A percentile compares a stretch with the other conserved stretches of the same genome.
These are phyloP conservation scores for Callipepla californica DNA, from an alignment of 2,113 vertebrate genomes.

Conservation along the genomic window DNA sequence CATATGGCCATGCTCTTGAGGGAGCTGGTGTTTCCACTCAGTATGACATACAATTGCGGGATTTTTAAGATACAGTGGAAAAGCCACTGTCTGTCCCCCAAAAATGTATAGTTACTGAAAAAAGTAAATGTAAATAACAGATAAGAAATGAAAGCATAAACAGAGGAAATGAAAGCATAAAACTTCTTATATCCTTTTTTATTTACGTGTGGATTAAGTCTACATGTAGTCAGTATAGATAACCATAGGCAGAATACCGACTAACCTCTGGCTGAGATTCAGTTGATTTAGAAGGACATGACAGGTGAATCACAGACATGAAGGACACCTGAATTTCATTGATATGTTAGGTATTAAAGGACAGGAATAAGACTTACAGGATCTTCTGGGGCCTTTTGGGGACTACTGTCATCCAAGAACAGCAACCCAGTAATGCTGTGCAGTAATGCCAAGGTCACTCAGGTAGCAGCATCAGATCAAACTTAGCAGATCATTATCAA, in stretches of 20 bases:
- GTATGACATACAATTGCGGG: background rate
- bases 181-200: background rate
- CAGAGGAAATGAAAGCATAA: background rate
- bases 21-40: background rate
- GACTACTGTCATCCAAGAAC: fast-evolving
- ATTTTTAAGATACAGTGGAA: background rate
- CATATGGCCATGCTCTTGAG: fast-evolving
- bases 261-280: background rate
- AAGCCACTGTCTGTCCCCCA: fast-evolving
- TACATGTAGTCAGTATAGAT: background rate
- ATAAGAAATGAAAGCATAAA: background rate
- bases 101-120: background rate
- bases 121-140: background rate
- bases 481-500: background rate
- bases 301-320: fast-evolving
- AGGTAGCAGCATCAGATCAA: background rate
- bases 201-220: background rate
- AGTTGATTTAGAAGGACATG: background rate
- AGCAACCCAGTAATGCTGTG: background rate
- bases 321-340: fast-evolving
- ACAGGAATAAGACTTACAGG: background rate
- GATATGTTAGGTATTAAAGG: background rate
- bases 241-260: too few relatives aligned
- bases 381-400: fast-evolving
- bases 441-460: background rate